Percentiles rank a stretch among this genome's conserved stretches.
These are phyloP conservation scores for Potamilus streckersoni DNA, from an alignment of 1,140 invertebrate genomes.

Conservation along the genomic window DNA sequence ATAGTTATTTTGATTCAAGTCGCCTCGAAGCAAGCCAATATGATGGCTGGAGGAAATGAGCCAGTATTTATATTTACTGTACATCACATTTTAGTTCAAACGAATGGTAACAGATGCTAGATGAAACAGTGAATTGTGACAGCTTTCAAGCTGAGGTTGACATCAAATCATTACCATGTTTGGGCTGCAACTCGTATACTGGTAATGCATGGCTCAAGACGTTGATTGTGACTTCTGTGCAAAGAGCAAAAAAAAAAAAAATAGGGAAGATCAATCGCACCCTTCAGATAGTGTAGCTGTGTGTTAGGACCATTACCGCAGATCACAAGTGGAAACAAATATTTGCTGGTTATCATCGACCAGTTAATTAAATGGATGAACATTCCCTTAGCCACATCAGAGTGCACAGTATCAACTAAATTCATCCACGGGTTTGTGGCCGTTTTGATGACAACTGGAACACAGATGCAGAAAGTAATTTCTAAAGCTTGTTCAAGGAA, in stretches of 20 bases:
- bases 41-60: conserved; percentile 2
- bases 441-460: no score
- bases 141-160: neutral
- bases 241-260: no score
- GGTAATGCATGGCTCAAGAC: no score
- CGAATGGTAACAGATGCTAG: conserved; percentile 4
- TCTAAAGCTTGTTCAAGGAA: no score
- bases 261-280: no score
- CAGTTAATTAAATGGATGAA: conserved; percentile 27
- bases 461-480: no score
- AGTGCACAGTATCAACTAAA: conserved; percentile 1
- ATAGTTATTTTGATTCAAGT: conserved; percentile 1
- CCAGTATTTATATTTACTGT: conserved; percentile 11
- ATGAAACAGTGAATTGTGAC: neutral
- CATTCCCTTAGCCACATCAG: conserved; percentile 10
- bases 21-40: neutral
- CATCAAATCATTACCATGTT: conserved; percentile 9
- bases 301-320: conserved; percentile 23
- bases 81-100: conserved; percentile 4
- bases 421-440: no score
- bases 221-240: no score
- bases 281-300: conserved; percentile 12
- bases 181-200: conserved; percentile 14
- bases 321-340: conserved; percentile 17
- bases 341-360: conserved; percentile 22